A percentile compares a stretch with the other conserved stretches of the same genome.
Conservation (phyloP, 2,113 vertebrate genomes). For the Mionectes macconnelli region DNA sequence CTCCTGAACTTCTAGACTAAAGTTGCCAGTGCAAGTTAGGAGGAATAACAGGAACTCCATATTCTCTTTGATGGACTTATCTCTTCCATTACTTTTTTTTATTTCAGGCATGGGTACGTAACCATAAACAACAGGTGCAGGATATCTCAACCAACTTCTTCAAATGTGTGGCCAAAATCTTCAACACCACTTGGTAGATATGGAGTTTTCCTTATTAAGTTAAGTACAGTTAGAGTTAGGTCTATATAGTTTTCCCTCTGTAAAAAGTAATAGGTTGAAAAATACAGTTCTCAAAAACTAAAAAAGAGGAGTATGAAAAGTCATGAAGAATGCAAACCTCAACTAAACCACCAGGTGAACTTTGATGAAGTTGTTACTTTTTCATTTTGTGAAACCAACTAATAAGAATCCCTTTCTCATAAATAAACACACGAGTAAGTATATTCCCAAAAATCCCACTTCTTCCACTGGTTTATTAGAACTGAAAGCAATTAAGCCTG, state of each 20-base stretch:
- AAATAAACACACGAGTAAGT: neutral
- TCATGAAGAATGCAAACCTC: neutral
- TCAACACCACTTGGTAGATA: neutral
- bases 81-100: neutral
- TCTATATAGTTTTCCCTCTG: accelerated
- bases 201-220: neutral
- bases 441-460: neutral
- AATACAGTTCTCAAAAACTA: neutral
- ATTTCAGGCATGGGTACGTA: neutral
- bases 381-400: neutral
- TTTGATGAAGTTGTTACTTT: neutral
- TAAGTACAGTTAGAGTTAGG: neutral
- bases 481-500: neutral
- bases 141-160: neutral
- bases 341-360: neutral
- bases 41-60: neutral
- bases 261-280: neutral
- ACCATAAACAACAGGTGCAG: neutral
- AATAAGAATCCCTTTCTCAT: neutral
- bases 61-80: neutral
- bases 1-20: neutral
- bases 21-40: neutral
- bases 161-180: neutral
- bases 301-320: neutral
- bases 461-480: neutral